Conservation (phyloP, 2,888 invertebrate genomes). For the Drosophila siamana region DNA sequence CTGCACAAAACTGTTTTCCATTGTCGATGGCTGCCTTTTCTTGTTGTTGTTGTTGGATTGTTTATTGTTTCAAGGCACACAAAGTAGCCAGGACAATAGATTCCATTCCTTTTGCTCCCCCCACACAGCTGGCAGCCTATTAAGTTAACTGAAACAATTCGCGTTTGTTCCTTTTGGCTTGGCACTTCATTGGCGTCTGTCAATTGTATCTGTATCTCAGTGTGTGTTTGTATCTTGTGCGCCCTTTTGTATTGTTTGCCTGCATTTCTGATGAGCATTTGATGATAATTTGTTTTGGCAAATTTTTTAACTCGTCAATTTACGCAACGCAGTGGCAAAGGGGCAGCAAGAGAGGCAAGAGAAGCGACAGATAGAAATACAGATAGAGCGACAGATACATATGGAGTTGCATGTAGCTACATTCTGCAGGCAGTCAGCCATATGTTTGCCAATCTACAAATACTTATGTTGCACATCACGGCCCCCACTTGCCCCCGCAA, state of each 20-base stretch:
- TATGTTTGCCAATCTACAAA: constrained; percentile 63
- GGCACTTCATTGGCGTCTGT: constrained; percentile 29
- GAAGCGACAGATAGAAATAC: neutral
- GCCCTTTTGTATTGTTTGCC: constrained; percentile 21
- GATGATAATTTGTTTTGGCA: constrained; percentile 81
- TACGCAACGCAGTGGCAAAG: constrained; percentile 21
- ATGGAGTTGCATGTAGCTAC: constrained; percentile 27
- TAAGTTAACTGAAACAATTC: constrained; percentile 13
- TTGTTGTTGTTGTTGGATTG: neutral
- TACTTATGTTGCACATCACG: constrained; percentile 58
- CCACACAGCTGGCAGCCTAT: constrained; percentile 8
- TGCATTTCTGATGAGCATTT: constrained; percentile 53
- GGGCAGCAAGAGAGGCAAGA: constrained; percentile 7
- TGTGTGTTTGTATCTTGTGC: constrained; percentile 5
- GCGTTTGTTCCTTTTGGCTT: constrained; percentile 9
- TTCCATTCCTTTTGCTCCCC: neutral
- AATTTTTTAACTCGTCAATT: constrained; percentile 73
- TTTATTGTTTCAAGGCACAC: constrained; percentile 6
- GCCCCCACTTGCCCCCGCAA: too few species aligned
- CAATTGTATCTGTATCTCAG: constrained; percentile 10
- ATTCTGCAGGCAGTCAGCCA: constrained; percentile 58
- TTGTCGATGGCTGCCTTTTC: neutral
- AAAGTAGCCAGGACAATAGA: constrained; percentile 21
- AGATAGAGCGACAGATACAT: constrained; percentile 1
- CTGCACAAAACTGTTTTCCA: neutral